Evolutionary conservation across 2,113 vertebrate species (phyloP).

Genomic region (Sorex araneus): DNA sequence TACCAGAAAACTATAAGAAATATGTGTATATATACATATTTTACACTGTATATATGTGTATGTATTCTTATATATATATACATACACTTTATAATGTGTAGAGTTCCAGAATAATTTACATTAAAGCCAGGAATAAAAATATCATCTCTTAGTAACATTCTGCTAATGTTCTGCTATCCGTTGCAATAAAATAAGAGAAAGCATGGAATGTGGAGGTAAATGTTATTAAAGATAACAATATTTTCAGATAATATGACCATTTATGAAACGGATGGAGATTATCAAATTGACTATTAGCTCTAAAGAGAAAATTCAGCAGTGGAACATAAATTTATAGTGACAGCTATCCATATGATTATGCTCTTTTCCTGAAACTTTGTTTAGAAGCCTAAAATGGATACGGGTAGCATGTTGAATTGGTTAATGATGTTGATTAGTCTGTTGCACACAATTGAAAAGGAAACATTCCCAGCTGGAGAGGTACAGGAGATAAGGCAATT

Average conservation of each 20-base stretch:
- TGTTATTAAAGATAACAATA: slow-evolving; percentile 6
- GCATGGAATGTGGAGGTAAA: not conserved
- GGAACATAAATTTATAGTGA: slow-evolving; percentile 1
- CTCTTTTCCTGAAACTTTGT: slow-evolving; percentile 1
- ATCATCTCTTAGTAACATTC: not conserved
- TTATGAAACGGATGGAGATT: slow-evolving; percentile 40
- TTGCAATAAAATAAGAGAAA: slow-evolving; percentile 30
- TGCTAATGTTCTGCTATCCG: not conserved
- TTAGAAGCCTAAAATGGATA: slow-evolving; percentile 31
- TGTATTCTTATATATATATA: too few relatives aligned
- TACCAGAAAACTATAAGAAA: not conserved
- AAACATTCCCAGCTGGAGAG: not conserved
- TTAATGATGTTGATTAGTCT: not conserved
- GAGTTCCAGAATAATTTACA: slow-evolving; percentile 19
- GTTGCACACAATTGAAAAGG: not conserved
- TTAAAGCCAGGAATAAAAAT: slow-evolving; percentile 28
- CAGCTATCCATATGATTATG: not conserved
- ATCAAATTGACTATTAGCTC: slow-evolving; percentile 15
- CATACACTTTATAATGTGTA: not conserved
- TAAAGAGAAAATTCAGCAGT: slow-evolving; percentile 28
- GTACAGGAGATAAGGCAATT: too few relatives aligned
- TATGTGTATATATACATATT: not conserved
- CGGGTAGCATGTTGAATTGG: not conserved
- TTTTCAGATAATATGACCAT: not conserved
- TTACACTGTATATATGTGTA: too few relatives aligned